phyloP scores from a whole-genome alignment of 2,888 invertebrate species.

The Mimumesa dahlbomi region DNA sequence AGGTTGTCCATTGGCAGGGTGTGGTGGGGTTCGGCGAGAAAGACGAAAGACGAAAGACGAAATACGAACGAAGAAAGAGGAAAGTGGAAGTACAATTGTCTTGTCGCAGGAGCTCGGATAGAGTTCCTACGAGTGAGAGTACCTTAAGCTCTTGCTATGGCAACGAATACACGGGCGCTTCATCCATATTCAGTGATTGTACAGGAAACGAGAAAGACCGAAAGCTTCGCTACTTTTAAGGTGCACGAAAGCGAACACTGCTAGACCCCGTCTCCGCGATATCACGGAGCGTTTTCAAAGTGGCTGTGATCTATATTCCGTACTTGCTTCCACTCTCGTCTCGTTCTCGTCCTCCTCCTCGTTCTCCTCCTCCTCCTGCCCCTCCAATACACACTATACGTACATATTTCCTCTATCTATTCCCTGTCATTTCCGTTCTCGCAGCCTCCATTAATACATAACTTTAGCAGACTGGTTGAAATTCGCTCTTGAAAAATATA shows the following conservation, averaged over 20 bases:
- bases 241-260: slow-evolving; percentile 15
- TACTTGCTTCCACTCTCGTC: neutral
- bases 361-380: neutral
- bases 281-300: slow-evolving; percentile 26
- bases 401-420: neutral
- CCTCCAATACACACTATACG: neutral
- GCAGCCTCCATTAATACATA: neutral
- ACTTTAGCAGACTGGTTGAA: too few species aligned
- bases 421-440: neutral
- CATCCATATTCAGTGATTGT: slow-evolving; percentile 59
- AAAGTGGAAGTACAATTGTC: slow-evolving; percentile 20
- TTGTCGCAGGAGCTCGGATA: slow-evolving; percentile 9
- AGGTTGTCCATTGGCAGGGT: neutral
- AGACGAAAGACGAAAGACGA: neutral
- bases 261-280: slow-evolving; percentile 14
- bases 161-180: slow-evolving; percentile 34
- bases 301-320: slow-evolving; percentile 25
- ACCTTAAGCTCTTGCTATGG: slow-evolving; percentile 24
- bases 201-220: slow-evolving; percentile 38
- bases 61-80: neutral
- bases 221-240: slow-evolving; percentile 25
- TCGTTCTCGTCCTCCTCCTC: neutral
- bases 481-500: too few species aligned
- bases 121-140: slow-evolving; percentile 18
- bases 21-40: slow-evolving; percentile 3